Percentiles rank a stretch among this genome's conserved stretches.
These are phyloP conservation scores for Catocala nupta DNA, from an alignment of 2,888 invertebrate species.

Conservation along the genomic window DNA sequence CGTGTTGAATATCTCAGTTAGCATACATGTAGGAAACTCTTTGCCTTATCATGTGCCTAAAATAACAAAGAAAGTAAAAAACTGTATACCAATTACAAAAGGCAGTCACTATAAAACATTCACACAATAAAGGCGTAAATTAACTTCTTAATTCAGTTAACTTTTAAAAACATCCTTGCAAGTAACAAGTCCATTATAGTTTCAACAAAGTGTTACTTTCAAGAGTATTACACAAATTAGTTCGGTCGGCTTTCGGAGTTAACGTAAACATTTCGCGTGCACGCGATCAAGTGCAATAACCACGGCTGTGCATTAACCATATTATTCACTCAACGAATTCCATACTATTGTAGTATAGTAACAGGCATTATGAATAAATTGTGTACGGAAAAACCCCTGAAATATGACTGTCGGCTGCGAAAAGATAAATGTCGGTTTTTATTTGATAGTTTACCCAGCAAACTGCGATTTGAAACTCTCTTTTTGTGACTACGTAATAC, in stretches of 20 bases:
- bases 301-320: slow-evolving; percentile 36
- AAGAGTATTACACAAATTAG: slow-evolving; percentile 49
- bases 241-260: slow-evolving; percentile 36
- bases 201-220: slow-evolving; percentile 41
- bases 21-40: no score
- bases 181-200: slow-evolving; percentile 39
- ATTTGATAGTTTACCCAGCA: no score
- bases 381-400: no score
- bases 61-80: no score
- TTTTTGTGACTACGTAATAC: not conserved
- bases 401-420: no score
- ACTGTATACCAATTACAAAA: no score
- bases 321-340: slow-evolving; percentile 16
- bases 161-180: slow-evolving; percentile 28
- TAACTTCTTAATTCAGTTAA: slow-evolving; percentile 28
- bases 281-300: slow-evolving; percentile 58
- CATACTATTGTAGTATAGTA: no score
- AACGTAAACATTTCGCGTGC: slow-evolving; percentile 49
- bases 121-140: slow-evolving; percentile 25
- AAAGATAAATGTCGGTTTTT: no score
- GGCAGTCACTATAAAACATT: not conserved
- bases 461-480: not conserved
- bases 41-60: no score
- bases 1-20: no score
- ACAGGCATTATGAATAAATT: no score